Evolutionary conservation across 2,797 vertebrate genomes (phyloP).

Genomic region (Poeciliopsis paucimaculata): DNA sequence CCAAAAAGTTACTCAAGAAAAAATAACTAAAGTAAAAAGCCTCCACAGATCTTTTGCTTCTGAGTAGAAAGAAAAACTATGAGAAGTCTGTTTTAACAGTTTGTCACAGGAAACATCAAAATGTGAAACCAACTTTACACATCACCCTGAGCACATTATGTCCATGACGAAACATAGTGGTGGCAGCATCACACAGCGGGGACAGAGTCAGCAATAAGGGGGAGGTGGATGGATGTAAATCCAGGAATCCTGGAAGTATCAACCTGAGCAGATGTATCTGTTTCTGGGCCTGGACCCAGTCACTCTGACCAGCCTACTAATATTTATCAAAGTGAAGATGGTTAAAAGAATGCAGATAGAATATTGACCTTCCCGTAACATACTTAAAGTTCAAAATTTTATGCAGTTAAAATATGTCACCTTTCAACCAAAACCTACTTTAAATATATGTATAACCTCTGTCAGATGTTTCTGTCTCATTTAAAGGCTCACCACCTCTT

Average conservation of each 20-base stretch:
- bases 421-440: neutral
- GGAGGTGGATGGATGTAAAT: neutral
- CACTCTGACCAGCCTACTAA: neutral
- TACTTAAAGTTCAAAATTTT: no score
- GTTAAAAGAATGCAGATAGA: neutral
- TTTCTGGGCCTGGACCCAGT: neutral
- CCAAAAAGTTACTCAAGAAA: no score
- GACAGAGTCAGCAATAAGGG: neutral
- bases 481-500: neutral
- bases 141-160: neutral
- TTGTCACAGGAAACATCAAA: neutral
- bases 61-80: neutral
- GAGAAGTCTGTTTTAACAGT: neutral
- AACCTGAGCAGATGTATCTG: neutral
- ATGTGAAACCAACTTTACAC: neutral
- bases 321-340: neutral
- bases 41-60: neutral
- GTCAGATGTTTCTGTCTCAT: neutral
- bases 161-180: neutral
- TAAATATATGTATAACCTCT: neutral
- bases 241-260: neutral
- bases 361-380: neutral
- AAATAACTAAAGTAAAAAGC: neutral
- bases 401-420: neutral
- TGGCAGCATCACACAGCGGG: neutral